A percentile compares a stretch with the other conserved stretches of the same genome.
Conservation (phyloP, 2,888 invertebrate genomes). For the Caenorhabditis parvicauda region DNA sequence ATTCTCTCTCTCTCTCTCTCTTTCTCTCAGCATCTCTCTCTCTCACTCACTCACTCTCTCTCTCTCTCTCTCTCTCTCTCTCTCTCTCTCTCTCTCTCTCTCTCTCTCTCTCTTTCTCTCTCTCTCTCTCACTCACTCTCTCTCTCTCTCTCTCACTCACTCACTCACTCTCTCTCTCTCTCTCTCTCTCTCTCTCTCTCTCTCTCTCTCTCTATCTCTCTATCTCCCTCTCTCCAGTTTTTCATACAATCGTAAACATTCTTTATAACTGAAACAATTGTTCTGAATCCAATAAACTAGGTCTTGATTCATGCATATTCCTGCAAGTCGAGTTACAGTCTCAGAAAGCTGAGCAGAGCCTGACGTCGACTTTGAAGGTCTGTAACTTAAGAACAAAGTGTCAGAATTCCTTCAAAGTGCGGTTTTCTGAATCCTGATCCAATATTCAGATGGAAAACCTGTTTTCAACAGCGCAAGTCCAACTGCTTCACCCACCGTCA, state of each 20-base stretch:
- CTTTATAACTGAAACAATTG: neutral
- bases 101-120: conserved; percentile 1
- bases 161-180: conserved; percentile 5
- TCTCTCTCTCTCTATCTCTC: conserved; percentile 1
- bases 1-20: neutral
- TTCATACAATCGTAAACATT: neutral
- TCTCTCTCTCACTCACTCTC: neutral
- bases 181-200: conserved; percentile 7
- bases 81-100: neutral
- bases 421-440: too few relatives aligned
- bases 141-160: conserved; percentile 2
- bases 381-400: too few relatives aligned
- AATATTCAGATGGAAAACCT: too few relatives aligned
- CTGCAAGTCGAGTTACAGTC: too few relatives aligned
- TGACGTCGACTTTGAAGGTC: too few relatives aligned
- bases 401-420: too few relatives aligned
- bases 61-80: neutral
- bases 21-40: neutral
- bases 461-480: too few relatives aligned
- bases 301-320: too few relatives aligned
- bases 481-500: too few relatives aligned
- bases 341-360: too few relatives aligned
- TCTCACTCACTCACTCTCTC: neutral
- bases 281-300: too few relatives aligned
- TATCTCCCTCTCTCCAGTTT: conserved; percentile 1